A percentile compares a stretch with the other conserved stretches of the same genome.
Evolutionary conservation across 2,113 vertebrate genomes (phyloP).

Genomic region (Phoenicopterus ruber): DNA sequence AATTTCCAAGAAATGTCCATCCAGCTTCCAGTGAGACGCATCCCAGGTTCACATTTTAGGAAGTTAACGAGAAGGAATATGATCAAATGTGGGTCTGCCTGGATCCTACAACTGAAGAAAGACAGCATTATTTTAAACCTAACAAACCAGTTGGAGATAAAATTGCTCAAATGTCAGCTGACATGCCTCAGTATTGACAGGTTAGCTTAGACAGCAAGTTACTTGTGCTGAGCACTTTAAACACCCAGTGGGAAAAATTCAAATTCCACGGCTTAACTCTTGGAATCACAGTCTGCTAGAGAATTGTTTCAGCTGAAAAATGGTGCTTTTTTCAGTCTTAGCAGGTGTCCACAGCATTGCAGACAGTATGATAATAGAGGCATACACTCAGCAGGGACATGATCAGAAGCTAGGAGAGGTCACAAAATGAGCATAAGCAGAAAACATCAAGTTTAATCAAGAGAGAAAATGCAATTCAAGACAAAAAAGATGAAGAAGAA

Average conservation of each 20-base stretch:
- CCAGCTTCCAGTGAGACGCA: not conserved
- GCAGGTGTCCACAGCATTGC: conserved; percentile 45
- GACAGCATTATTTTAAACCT: conserved; percentile 44
- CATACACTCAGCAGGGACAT: conserved; percentile 34
- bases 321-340: conserved; percentile 45
- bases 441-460: conserved; percentile 40
- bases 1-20: not conserved
- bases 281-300: conserved; percentile 45
- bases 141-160: conserved; percentile 43
- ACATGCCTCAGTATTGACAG: conserved; percentile 62
- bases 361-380: conserved; percentile 53
- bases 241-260: conserved; percentile 61
- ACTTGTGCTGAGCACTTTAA: conserved; percentile 56
- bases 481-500: not conserved
- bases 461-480: conserved; percentile 28
- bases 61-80: not conserved
- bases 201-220: conserved; percentile 64
- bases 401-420: conserved; percentile 40
- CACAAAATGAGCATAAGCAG: conserved; percentile 44
- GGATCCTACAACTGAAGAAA: conserved; percentile 17
- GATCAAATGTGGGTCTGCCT: not conserved
- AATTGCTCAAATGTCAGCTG: conserved; percentile 49
- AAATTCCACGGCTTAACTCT: conserved; percentile 41
- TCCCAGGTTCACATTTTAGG: not conserved
- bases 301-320: conserved; percentile 60